Base-by-base conservation (phyloP, 2,888 invertebrate species). In the Macrostomum cliftonense region DNA sequence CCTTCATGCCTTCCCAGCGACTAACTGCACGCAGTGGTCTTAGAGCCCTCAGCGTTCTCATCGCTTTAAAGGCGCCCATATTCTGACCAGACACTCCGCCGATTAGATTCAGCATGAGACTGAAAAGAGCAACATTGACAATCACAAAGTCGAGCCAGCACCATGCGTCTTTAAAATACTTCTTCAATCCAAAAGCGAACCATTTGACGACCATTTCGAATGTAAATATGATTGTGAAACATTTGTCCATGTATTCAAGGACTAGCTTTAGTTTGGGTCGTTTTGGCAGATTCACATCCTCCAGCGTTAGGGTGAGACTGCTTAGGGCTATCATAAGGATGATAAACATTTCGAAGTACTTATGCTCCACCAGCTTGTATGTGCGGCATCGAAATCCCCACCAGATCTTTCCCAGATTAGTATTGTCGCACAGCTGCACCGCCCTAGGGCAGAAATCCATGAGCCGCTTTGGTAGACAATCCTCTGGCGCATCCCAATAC, bases 91-190 rank as follows among this genome's bases (percentile, higher is more conserved):
- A 45, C 11, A 7, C 50, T 28, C 54, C 51, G 20, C 82, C 83
- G 38, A 80, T 78, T 78, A 79, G 79, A 71, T 81, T 80, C 63
- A 83, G 83, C 58, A 79, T 80, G 76, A 84, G 78, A 79, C 85
- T 84, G 75, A 85, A 78, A 75, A 86, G 79, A 72, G 86, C 86
- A 28, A 28, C 28, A 9, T 28, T 86, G 63, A 93, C 93, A 74
- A 95, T 95, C 68, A 91, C 80, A 75, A 95, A 93, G 76, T 95
- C 93, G 63, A 95, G 80, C 93, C 91, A 93, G 75, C 93, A 93
- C 93, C 93, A 95, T 54, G 91, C 91, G 67, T 93, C 93, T 45
- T 88, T 89, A 72, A 93, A 95, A 74, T 95, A 95, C 70, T 86
- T 86, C 68, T 83, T 83, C 72, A 88, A 91, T 62, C 95, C 93